Evolutionary conservation across 2,888 invertebrate genomes (phyloP), one percentile per base, ranked within the genome.

Genomic region (Mimas tiliae): DNA sequence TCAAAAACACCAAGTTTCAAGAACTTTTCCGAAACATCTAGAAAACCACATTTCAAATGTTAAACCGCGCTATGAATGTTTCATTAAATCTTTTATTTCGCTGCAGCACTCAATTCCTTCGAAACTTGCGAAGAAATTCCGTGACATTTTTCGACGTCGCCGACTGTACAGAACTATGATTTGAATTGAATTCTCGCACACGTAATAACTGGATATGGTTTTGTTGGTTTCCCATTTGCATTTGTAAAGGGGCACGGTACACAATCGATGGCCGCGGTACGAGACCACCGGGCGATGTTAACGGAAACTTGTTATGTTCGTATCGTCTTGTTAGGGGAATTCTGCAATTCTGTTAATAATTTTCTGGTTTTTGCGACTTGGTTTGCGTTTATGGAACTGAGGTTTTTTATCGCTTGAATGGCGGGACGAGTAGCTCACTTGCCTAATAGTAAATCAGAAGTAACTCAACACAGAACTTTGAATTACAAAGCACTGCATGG

Each of bases 191-290:
- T 73, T 69, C 70, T 69, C 67, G 50, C 51, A 52, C 67, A 68
- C 70, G 71, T 73, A 74, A 58, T 58, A 58, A 70, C 73, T 55
- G 67, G 73, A 65, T 72, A 70, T 70, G 70, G 70, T 70, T 70
- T 66, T 68, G 68, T 70, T 71, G 67, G 65, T 62, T 51, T 69
- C 69, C 68, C 69, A 73, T 74, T 74, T 73, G 73, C 74, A 74
- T 74, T 19, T 42, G 19, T 58, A 58, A 58, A 42, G 19, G 42
- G 38, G 19, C 58, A 58, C 6, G 19, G 38, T 16, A 12, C 6
- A 12, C 19, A 58, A 58, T 58, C 58, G 42, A 58, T 21, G 58
- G 19, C 12, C 7, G 58, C 12, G 11, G 19, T 6, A 34, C 12
- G 8, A 6, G 58, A 7, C 6, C 58, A 58, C 42, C 58, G 42